Percentiles rank a stretch among this genome's conserved stretches.
Evolutionary conservation across 2,113 vertebrate genomes (phyloP).

Genomic region (Ovibos moschatus): DNA sequence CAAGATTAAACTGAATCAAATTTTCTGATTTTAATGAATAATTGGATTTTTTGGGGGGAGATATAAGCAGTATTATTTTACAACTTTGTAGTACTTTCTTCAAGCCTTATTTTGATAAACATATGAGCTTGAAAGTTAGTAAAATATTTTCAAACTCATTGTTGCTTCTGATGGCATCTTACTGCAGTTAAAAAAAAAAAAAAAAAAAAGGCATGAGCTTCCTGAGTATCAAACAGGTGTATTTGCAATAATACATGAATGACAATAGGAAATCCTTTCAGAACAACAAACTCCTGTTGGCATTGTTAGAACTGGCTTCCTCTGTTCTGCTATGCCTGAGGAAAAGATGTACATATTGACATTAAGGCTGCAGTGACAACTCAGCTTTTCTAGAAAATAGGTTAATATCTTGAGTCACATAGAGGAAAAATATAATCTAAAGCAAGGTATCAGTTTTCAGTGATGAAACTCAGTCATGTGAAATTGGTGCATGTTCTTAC

Average conservation of each 20-base stretch:
- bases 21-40: conserved; percentile 32
- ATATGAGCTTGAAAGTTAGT: background rate
- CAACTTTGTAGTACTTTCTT: background rate
- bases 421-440: background rate
- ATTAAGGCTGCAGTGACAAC: background rate
- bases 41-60: background rate
- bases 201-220: background rate
- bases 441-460: background rate
- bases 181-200: background rate
- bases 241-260: background rate
- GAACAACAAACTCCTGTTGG: background rate
- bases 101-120: background rate
- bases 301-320: background rate
- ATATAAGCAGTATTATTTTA: background rate
- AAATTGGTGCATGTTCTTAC: background rate
- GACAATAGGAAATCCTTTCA: background rate
- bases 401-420: background rate
- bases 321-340: background rate
- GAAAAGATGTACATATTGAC: background rate
- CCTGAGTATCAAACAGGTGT: background rate
- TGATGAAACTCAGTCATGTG: background rate
- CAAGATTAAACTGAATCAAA: background rate
- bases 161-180: background rate
- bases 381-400: background rate
- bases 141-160: background rate